These are phyloP conservation scores for Triplophysa rosa DNA, from an alignment of 2,113 vertebrate species.

Conservation along the genomic window DNA sequence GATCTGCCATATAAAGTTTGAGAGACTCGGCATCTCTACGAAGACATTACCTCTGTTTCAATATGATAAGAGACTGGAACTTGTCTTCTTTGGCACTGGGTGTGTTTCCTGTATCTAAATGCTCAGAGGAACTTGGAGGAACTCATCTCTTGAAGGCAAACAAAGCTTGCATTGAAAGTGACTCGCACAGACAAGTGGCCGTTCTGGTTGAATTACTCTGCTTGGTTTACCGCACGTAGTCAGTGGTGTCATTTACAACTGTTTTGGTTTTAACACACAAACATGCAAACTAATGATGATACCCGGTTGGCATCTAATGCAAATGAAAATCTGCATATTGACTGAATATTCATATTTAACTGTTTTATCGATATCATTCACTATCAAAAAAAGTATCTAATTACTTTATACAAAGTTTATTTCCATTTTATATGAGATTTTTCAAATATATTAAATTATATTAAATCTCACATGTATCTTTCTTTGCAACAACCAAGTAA, in stretches of 20 bases:
- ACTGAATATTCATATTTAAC: no score
- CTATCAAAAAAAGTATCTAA: no score
- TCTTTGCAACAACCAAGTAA: no score
- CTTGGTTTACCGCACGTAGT: slow-evolving; percentile 51
- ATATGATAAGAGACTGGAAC: slow-evolving; percentile 71
- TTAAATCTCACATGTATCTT: no score
- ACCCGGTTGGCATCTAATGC: background rate
- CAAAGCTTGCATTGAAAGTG: slow-evolving; percentile 73
- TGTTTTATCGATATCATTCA: no score
- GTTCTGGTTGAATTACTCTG: slow-evolving; percentile 59
- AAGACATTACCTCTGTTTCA: slow-evolving; percentile 61
- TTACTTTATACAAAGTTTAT: no score
- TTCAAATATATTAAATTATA: no score
- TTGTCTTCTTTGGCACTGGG: slow-evolving; percentile 65
- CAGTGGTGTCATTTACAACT: slow-evolving; percentile 16
- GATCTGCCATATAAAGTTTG: slow-evolving; percentile 39
- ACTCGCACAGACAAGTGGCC: slow-evolving; percentile 64
- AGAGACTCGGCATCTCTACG: slow-evolving; percentile 50
- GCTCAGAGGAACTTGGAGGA: slow-evolving; percentile 59
- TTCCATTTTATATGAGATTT: no score
- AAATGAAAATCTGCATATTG: no score
- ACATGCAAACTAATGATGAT: background rate
- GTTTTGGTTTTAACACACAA: slow-evolving; percentile 26
- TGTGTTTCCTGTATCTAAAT: slow-evolving; percentile 74
- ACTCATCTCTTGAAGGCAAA: slow-evolving; percentile 70